Percentiles rank a stretch among this genome's conserved stretches.
Evolutionary conservation across 2,888 invertebrate species (phyloP).

Genomic region (Leptura quadrifasciata): DNA sequence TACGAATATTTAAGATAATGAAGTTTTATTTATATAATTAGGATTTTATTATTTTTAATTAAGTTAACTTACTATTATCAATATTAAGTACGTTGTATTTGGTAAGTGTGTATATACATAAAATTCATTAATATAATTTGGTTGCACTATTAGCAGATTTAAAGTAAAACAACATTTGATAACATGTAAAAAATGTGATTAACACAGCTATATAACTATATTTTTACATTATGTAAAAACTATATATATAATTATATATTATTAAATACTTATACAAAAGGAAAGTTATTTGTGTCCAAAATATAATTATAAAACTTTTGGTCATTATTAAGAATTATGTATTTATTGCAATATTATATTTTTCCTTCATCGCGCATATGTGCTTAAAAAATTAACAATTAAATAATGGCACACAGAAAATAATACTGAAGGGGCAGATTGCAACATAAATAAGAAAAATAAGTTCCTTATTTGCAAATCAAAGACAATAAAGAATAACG

Average conservation of each 20-base stretch:
- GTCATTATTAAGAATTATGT: too few relatives aligned
- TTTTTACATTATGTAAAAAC: conserved; percentile 34
- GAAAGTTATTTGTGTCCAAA: conserved; percentile 20
- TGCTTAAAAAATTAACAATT: too few relatives aligned
- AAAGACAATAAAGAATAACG: too few relatives aligned
- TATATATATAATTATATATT: conserved; percentile 33
- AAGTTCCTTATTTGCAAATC: too few relatives aligned
- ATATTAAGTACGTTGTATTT: background rate
- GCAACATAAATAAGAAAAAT: too few relatives aligned
- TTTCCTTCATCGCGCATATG: too few relatives aligned
- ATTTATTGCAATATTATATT: too few relatives aligned
- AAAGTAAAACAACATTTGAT: conserved; percentile 30
- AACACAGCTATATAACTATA: conserved; percentile 39
- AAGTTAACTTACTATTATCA: background rate
- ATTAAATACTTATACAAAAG: conserved; percentile 9
- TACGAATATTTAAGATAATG: conserved; percentile 45
- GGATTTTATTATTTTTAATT: conserved; percentile 17
- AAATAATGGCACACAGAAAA: too few relatives aligned
- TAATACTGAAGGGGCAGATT: too few relatives aligned
- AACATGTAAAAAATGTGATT: conserved; percentile 32
- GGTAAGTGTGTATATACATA: conserved; percentile 5
- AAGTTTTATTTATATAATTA: conserved; percentile 15
- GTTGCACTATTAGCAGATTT: conserved; percentile 14
- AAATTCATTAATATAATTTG: background rate
- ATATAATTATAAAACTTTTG: too few relatives aligned